Conservation (phyloP, 2,888 invertebrate genomes). For the Aplocera efformata region DNA sequence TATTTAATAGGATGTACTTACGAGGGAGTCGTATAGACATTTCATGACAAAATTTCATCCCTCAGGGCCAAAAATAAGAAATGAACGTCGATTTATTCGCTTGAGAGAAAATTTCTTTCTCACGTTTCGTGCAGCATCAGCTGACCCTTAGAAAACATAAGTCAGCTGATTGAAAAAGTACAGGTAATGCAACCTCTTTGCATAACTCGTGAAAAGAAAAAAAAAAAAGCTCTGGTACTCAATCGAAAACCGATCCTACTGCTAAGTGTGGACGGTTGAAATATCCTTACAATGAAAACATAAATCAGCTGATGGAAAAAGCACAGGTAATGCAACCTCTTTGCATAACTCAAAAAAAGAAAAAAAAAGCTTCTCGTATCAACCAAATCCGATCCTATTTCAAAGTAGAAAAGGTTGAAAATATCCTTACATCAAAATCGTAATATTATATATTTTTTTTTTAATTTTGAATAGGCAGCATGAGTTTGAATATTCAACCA, state of each 20-base stretch:
- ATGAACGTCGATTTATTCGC: too few relatives aligned
- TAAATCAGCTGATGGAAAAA: constrained; percentile 31
- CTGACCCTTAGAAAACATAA: constrained; percentile 13
- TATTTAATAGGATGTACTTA: too few relatives aligned
- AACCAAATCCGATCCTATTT: neutral
- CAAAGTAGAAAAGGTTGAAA: neutral
- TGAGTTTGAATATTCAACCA: constrained; percentile 1
- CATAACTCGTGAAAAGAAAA: constrained; percentile 24
- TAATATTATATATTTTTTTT: neutral
- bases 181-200: constrained; percentile 32
- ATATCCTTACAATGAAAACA: constrained; percentile 3
- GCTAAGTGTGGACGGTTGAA: neutral
- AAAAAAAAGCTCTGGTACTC: constrained; percentile 9
- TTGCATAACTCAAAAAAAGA: constrained; percentile 28
- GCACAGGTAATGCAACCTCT: constrained; percentile 29
- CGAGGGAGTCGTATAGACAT: too few relatives aligned
- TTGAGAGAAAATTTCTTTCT: neutral
- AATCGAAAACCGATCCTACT: neutral
- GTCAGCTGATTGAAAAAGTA: constrained; percentile 30
- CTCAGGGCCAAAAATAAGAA: too few relatives aligned
- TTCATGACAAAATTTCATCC: too few relatives aligned
- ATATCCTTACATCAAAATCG: constrained; percentile 2
- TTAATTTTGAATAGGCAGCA: neutral
- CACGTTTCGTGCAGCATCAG: constrained; percentile 7
- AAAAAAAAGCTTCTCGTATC: constrained; percentile 13